Percentiles rank a stretch among this genome's conserved stretches.
These are phyloP conservation scores for Hoplodrina blanda DNA, from an alignment of 2,888 invertebrate species.

Conservation along the genomic window DNA sequence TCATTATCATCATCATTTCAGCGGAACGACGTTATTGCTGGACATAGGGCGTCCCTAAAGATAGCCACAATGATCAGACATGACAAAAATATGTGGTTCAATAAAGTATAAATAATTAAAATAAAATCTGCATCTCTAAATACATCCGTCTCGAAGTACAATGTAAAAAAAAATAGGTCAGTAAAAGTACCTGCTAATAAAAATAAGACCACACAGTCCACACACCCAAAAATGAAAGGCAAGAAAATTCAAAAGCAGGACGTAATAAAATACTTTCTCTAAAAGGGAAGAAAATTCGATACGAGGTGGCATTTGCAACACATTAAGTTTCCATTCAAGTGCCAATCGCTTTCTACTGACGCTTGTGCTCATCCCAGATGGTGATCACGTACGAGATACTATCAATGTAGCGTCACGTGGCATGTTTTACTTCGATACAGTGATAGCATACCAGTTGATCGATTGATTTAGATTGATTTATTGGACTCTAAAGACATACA, in stretches of 20 bases:
- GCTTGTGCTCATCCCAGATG: constrained; percentile 56
- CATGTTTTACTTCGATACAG: constrained; percentile 37
- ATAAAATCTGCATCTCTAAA: no score
- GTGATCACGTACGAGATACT: constrained; percentile 54
- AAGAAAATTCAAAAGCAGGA: constrained; percentile 40
- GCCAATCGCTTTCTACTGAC: constrained; percentile 66
- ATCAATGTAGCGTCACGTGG: constrained; percentile 44
- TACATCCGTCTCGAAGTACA: background rate
- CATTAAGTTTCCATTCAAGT: constrained; percentile 64
- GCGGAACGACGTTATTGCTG: no score
- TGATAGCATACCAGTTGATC: constrained; percentile 24
- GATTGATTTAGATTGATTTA: constrained; percentile 7
- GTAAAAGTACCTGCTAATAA: background rate
- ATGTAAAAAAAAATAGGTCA: background rate
- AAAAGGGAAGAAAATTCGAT: constrained; percentile 54
- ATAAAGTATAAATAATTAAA: background rate
- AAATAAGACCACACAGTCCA: constrained; percentile 6
- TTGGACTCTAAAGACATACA: background rate
- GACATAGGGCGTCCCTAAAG: no score
- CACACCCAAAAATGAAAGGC: constrained; percentile 11
- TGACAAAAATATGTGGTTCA: background rate
- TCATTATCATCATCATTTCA: no score
- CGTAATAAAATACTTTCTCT: constrained; percentile 63
- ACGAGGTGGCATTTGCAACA: constrained; percentile 51
- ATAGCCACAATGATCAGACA: no score